These are phyloP conservation scores for Pseudorhombus dupliciocellatus DNA, from an alignment of 2,113 vertebrate species.

Conservation along the genomic window DNA sequence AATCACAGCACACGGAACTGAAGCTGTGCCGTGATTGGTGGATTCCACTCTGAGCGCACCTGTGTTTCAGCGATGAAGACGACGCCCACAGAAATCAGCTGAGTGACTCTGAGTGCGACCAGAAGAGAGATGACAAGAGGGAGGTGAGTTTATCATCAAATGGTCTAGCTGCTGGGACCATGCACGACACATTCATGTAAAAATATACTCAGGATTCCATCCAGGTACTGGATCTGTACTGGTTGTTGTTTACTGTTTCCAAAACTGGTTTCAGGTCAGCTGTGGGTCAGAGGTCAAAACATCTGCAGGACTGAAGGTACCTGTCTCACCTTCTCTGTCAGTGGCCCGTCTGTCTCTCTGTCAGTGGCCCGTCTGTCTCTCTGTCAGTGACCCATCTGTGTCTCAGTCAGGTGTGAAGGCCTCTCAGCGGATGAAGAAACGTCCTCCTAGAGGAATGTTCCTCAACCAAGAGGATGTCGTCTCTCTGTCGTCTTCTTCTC, in stretches of 20 bases:
- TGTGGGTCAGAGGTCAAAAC: constrained; percentile 70
- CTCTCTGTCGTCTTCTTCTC: constrained; percentile 88
- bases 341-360: constrained; percentile 11
- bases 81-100: constrained; percentile 82
- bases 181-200: too few relatives aligned
- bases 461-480: constrained; percentile 90
- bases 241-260: not conserved
- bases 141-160: too few relatives aligned
- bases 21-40: constrained; percentile 1
- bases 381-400: not conserved
- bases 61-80: constrained; percentile 89
- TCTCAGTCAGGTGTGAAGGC: constrained; percentile 81
- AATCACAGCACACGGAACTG: not conserved
- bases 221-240: too few relatives aligned
- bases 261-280: constrained; percentile 53
- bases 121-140: constrained; percentile 91
- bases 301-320: constrained; percentile 70
- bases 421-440: constrained; percentile 87
- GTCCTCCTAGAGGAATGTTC: constrained; percentile 97
- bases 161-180: too few relatives aligned
- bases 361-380: not conserved
- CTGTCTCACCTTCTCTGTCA: not conserved
- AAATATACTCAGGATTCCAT: too few relatives aligned
- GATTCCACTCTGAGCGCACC: not conserved
- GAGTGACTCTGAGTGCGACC: constrained; percentile 85